Conservation (phyloP, 1,140 invertebrate genomes). For the Stegodyphus dumicola region DNA sequence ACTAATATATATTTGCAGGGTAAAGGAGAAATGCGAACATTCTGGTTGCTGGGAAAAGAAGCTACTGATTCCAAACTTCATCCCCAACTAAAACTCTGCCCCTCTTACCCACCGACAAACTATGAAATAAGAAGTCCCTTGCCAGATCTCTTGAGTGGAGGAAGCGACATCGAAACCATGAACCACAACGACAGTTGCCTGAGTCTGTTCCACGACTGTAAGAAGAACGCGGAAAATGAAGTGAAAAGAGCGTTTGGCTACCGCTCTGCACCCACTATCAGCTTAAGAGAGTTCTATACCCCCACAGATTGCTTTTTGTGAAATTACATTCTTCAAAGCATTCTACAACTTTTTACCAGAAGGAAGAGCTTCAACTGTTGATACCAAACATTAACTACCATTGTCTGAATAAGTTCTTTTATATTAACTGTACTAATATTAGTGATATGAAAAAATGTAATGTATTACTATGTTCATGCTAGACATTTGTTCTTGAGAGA, state of each 20-base stretch:
- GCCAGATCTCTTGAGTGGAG: constrained; percentile 26
- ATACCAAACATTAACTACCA: no score
- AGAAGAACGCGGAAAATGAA: constrained; percentile 1
- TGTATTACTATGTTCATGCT: no score
- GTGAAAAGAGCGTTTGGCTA: constrained; percentile 11
- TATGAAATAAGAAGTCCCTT: constrained; percentile 5
- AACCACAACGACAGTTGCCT: constrained; percentile 23
- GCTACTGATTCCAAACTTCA: neutral
- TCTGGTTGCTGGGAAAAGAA: constrained; percentile 79
- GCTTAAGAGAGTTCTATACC: constrained; percentile 29
- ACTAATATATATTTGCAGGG: constrained; percentile 71
- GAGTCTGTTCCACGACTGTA: constrained; percentile 36
- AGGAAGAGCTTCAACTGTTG: no score
- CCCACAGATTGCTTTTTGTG: neutral
- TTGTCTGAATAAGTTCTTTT: no score
- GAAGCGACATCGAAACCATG: neutral
- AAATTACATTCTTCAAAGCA: neutral
- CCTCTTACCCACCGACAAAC: neutral
- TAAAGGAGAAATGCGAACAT: constrained; percentile 89
- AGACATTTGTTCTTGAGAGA: no score
- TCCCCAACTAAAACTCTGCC: neutral
- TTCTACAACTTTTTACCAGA: no score
- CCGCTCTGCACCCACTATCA: constrained; percentile 35
- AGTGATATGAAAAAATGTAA: no score
- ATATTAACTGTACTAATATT: no score